Evolutionary conservation across 2,888 invertebrate genomes (phyloP), one percentile per base, ranked within the genome.

Genomic region (Leucophora obtusa): DNA sequence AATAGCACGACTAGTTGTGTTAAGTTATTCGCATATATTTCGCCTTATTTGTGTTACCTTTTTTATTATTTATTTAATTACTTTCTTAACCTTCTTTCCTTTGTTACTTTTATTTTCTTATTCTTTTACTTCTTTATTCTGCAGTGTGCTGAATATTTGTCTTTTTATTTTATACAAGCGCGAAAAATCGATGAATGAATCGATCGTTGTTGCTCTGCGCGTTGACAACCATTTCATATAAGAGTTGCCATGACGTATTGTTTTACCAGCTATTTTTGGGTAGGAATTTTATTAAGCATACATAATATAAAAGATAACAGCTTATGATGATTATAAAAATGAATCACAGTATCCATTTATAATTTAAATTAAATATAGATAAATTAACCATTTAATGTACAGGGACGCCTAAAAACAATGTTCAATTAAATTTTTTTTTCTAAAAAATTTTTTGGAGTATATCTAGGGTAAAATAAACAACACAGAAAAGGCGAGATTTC

Each of bases 111-210:
- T 83, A 24, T 51, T 63, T 62, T 60, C 47, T 63, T 65, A 50
- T 62, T 70, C 21, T 50, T 18, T 60, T 68, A 47, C 28, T 28
- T 54, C 11, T 59, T 71, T 6, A 66, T 68, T 33, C 21, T 50
- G 38, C 62, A 50, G 21, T 54, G 10, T 68, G 47, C 35, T 50
- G 0, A 58, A 18, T 63, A 14, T 50, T 38, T 43, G 14, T 33
- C 50, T 17, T 56, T 47, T 38, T 66, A 74, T 59, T 28, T 28
- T 28, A 28, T 28, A 53, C 66, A 76, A 84, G 85, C 86, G 87
- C 85, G 86, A 88, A 89, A 89, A 90, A 90, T 90, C 89, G 86
- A 90, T 90, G 90, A 89, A 89, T 88, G 83, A 89, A 89, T 89
- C 89, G 88, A 90, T 89, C 86, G 43, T 66, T 78, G 77, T 73